Evolutionary conservation across 2,888 invertebrate species (phyloP), one percentile per base, ranked within the genome.

Genomic region (Chymomyza caudatula): DNA sequence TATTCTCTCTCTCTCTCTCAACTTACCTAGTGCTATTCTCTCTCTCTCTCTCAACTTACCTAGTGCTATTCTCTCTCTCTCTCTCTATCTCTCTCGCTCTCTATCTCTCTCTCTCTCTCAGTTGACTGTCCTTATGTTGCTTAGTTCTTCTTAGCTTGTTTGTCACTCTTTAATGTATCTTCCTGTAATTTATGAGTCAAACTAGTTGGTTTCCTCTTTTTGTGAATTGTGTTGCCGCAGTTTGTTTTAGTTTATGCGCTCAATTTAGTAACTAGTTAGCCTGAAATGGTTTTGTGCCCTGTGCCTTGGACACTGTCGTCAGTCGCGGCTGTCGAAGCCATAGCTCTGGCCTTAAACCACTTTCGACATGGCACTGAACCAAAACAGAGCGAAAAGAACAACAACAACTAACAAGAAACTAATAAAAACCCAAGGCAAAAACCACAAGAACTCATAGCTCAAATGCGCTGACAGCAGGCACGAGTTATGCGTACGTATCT

Each of bases 401-500:
- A 58, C 23, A 29, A 73, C 69, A 71, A 66, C 68, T 65, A 70
- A 78, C 69, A 76, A 81, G 77, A 82, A 82, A 82, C 82, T 84
- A 82, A 84, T 82, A 84, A 82, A 81, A 82, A 73, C 82, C 74
- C 79, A 74, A 66, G 65, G 74, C 69, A 69, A 84, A 75, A 25
- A 76, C 84, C 81, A 76, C 80, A 77, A 81, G 77, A 83, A 75
- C 81, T 83, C 84, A 77, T 84, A 81, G 81, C 84, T 81, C 81
- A 82, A 82, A 84, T 73, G 68, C 84, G 81, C 82, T 81, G 84
- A 82, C 82, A 84, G 79, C 84, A 81, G 82, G 82, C 82, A 82
- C 82, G 82, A 82, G 82, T 82, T 82, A 81, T 84, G 82, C 82
- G 84, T 78, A 74, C 76, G 65, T 69, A 51, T 47, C 47, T 47